phyloP scores from a whole-genome alignment of 2,113 vertebrate genomes.

The Struthio camelus region DNA sequence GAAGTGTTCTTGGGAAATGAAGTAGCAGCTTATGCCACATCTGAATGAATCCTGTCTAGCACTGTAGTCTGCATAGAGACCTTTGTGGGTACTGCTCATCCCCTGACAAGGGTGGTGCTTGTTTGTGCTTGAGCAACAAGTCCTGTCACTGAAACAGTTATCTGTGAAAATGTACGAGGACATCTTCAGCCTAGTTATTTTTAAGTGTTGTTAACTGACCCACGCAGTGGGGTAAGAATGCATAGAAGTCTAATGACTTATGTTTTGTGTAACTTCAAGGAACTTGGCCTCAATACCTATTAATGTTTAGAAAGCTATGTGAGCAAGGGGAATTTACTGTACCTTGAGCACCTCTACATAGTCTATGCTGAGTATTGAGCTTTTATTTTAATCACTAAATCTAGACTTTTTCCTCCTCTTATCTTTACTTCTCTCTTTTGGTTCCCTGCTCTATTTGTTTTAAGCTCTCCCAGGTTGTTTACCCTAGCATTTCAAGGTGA shows the following conservation, averaged over 20 bases:
- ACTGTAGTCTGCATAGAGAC: rapidly evolving
- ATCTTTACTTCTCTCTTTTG: too few species aligned
- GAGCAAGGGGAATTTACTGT: background rate
- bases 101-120: background rate
- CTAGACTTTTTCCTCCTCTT: background rate
- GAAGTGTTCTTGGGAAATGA: background rate
- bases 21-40: rapidly evolving
- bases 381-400: background rate
- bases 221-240: background rate
- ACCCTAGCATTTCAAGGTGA: too few species aligned
- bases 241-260: background rate
- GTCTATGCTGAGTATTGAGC: too few species aligned
- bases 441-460: background rate
- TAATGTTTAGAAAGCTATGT: background rate
- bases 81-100: rapidly evolving
- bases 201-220: background rate
- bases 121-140: background rate
- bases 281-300: background rate
- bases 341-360: background rate
- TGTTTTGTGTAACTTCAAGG: background rate
- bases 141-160: background rate
- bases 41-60: too few species aligned
- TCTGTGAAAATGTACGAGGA: background rate
- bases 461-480: background rate
- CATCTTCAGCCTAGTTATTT: background rate